A percentile compares a stretch with the other conserved stretches of the same genome.
These are phyloP conservation scores for Hyalella azteca DNA, from an alignment of 2,888 invertebrate genomes.

Conservation along the genomic window DNA sequence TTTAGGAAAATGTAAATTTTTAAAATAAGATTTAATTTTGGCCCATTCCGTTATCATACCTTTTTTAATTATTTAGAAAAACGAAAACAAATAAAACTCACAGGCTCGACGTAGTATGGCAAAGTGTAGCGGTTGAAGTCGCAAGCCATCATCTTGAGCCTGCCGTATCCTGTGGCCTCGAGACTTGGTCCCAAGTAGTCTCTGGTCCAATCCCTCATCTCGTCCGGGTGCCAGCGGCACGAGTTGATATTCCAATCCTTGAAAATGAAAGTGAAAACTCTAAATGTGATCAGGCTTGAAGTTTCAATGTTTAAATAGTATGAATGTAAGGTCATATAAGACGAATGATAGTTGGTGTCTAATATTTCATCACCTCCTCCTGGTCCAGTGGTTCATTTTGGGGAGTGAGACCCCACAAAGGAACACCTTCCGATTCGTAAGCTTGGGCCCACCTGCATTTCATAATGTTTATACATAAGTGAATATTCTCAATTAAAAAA, in stretches of 20 bases:
- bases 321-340: neutral
- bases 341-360: neutral
- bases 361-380: neutral
- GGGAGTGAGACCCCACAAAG: conserved; percentile 80
- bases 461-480: no score
- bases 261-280: neutral
- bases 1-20: no score
- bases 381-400: conserved; percentile 80
- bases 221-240: conserved; percentile 52
- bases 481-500: no score
- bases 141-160: conserved; percentile 44
- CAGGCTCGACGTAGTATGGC: conserved; percentile 44
- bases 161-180: conserved; percentile 38
- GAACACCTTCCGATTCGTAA: conserved; percentile 59
- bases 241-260: conserved; percentile 64
- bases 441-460: neutral
- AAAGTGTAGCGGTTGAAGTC: conserved; percentile 44
- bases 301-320: neutral
- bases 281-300: no score
- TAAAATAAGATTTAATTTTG: no score
- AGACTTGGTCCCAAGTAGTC: conserved; percentile 44
- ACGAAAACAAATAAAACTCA: neutral
- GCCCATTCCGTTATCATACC: no score
- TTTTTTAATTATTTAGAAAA: no score
- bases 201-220: conserved; percentile 51